These are phyloP conservation scores for Hydraecia micacea DNA, from an alignment of 2,888 invertebrate genomes.

Conservation along the genomic window DNA sequence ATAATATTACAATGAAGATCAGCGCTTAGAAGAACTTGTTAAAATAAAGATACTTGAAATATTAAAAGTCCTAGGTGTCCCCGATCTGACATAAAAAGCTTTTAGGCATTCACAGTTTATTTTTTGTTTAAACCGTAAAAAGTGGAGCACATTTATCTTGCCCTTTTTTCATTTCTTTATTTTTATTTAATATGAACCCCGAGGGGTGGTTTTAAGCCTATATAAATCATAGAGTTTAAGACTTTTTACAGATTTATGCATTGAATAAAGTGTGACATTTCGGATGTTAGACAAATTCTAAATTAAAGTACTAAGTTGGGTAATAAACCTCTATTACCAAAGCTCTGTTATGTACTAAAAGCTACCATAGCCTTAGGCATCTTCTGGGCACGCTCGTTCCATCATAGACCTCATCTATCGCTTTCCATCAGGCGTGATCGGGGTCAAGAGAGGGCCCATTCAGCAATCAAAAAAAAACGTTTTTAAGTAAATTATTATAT, in stretches of 20 bases:
- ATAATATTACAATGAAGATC: neutral
- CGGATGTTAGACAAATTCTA: neutral
- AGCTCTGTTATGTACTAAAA: neutral
- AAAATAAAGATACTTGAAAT: constrained; percentile 19
- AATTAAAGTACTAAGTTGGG: constrained; percentile 4
- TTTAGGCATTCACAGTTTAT: constrained; percentile 42
- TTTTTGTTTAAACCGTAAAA: constrained; percentile 67
- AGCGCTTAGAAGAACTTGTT: neutral
- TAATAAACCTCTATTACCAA: neutral
- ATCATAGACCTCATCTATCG: too few species aligned
- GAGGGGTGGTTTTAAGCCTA: constrained; percentile 60
- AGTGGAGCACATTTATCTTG: constrained; percentile 71
- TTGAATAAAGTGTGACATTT: constrained; percentile 33
- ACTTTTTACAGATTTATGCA: constrained; percentile 54
- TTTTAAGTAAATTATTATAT: too few species aligned
- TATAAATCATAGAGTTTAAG: constrained; percentile 69
- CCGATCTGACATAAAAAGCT: constrained; percentile 40
- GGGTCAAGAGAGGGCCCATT: too few species aligned
- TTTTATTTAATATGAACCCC: constrained; percentile 68
- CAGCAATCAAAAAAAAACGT: too few species aligned
- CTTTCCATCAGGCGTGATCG: too few species aligned
- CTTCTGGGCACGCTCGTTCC: too few species aligned
- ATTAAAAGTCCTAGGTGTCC: constrained; percentile 25
- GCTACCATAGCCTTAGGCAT: too few species aligned
- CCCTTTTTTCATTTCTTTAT: constrained; percentile 70